These are phyloP conservation scores for Hydrolagus affinis DNA, from an alignment of 2,113 vertebrate species.

Conservation along the genomic window DNA sequence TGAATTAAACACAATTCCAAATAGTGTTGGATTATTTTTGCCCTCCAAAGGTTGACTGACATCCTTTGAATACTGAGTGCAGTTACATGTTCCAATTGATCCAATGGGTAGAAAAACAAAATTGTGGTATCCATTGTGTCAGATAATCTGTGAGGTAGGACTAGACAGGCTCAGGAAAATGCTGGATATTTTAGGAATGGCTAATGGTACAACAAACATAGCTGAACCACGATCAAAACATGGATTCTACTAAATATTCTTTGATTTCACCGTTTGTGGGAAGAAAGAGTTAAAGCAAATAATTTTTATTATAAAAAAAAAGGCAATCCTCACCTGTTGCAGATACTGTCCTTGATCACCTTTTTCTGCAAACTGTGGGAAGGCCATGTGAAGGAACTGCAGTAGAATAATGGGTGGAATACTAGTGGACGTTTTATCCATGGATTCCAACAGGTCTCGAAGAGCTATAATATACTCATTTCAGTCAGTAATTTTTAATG, in stretches of 20 bases:
- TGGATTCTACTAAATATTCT: no score
- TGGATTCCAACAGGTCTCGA: constrained; percentile 94
- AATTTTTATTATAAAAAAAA: constrained; percentile 14
- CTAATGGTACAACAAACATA: no score
- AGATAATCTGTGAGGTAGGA: no score
- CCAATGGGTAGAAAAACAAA: no score
- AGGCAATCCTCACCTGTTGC: constrained; percentile 70
- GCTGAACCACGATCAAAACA: no score
- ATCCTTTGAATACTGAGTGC: not conserved
- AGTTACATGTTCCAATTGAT: not conserved
- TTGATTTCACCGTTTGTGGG: no score
- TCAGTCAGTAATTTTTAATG: not conserved
- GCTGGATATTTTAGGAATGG: no score
- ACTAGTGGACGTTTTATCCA: constrained; percentile 98
- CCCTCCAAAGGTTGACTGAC: no score
- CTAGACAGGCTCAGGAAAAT: no score
- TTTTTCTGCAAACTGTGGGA: constrained; percentile 97
- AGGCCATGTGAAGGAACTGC: constrained; percentile 98
- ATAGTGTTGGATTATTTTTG: no score
- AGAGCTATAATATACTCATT: constrained; percentile 64
- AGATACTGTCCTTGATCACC: constrained; percentile 97
- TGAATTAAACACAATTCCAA: no score
- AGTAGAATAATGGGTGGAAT: constrained; percentile 95
- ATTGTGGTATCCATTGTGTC: no score
- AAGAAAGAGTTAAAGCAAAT: not conserved